Evolutionary conservation across 2,113 vertebrate species (phyloP), one percentile per base, ranked within the genome.

Genomic region (Gambusia affinis): DNA sequence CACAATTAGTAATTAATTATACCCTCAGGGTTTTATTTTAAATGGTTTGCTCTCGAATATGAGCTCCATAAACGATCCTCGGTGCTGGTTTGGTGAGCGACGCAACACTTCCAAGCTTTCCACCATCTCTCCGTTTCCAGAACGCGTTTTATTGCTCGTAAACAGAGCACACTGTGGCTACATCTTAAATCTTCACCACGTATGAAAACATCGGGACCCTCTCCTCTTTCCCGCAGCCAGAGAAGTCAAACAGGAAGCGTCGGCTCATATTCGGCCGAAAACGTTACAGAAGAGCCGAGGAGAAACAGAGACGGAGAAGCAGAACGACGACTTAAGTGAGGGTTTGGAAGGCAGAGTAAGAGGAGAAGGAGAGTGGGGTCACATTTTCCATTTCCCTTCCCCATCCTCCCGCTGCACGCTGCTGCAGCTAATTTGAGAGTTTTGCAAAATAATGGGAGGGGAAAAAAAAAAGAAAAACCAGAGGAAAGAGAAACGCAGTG

Each of bases 161-260:
- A 42, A 42, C 39, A 42, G 39, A 42, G 39, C 39, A 42, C 14
- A 42, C 14, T 42, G 39, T 42, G 39, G 39, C 12, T 14, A 42
- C 39, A 3, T 42, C 44, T 47, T 47, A 14, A 28, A 8, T 69
- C 19, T 37, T 67, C 60, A 70, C 64, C 17, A 60, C 19, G 64
- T 42, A 42, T 69, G 65, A 77, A 88, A 91, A 85, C 83, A 75
- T 81, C 80, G 74, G 75, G 35, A 67, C 80, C 78, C 72, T 87
- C 87, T 89, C 82, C 83, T 74, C 71, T 84, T 91, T 90, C 89
- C 87, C 89, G 84, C 82, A 85, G 65, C 78, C 64, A 74, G 88
- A 80, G 72, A 90, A 80, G 85, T 92, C 81, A 92, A 37, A 87
- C 87, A 92, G 90, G 90, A 93, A 92, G 86, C 72, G 67, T 88